Percentiles rank a stretch among this genome's conserved stretches.
Conservation (phyloP, 2,888 invertebrate species). For the Drosophila anceps region DNA sequence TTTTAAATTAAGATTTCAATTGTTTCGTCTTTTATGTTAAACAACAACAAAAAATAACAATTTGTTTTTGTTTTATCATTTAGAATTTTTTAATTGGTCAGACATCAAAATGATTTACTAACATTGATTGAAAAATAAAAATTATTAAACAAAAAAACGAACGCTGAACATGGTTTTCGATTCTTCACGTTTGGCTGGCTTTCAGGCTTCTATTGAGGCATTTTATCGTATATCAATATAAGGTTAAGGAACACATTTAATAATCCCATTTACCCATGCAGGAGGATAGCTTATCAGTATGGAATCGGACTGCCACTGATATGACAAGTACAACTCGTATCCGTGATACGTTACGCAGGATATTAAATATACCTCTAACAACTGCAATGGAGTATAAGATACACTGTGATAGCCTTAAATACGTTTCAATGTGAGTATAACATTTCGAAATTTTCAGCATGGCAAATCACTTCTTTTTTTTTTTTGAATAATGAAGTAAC, state of each 20-base stretch:
- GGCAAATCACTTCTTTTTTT: too few species aligned
- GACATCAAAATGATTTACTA: slow-evolving; percentile 77
- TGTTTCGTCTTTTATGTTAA: slow-evolving; percentile 70
- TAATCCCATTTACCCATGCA: slow-evolving; percentile 80
- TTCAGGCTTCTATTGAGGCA: slow-evolving; percentile 25
- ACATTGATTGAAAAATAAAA: slow-evolving; percentile 82
- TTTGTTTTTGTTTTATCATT: slow-evolving; percentile 51
- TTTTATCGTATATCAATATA: background rate
- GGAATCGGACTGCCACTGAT: slow-evolving; percentile 98
- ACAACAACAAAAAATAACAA: slow-evolving; percentile 23
- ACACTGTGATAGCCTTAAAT: slow-evolving; percentile 93
- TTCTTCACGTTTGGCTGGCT: slow-evolving; percentile 32
- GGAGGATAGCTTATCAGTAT: slow-evolving; percentile 98
- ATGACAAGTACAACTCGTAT: slow-evolving; percentile 95
- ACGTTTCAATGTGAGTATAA: slow-evolving; percentile 85
- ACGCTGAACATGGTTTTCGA: background rate
- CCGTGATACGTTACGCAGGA: slow-evolving; percentile 96
- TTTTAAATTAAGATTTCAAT: slow-evolving; percentile 61
- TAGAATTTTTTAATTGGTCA: slow-evolving; percentile 70
- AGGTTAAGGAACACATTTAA: background rate
- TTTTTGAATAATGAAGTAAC: background rate
- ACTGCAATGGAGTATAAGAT: slow-evolving; percentile 98
- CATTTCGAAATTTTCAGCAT: background rate
- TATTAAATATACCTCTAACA: slow-evolving; percentile 96
- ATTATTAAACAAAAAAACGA: slow-evolving; percentile 69